phyloP scores from a whole-genome alignment of 2,113 vertebrate genomes.

The Ciconia stormi region DNA sequence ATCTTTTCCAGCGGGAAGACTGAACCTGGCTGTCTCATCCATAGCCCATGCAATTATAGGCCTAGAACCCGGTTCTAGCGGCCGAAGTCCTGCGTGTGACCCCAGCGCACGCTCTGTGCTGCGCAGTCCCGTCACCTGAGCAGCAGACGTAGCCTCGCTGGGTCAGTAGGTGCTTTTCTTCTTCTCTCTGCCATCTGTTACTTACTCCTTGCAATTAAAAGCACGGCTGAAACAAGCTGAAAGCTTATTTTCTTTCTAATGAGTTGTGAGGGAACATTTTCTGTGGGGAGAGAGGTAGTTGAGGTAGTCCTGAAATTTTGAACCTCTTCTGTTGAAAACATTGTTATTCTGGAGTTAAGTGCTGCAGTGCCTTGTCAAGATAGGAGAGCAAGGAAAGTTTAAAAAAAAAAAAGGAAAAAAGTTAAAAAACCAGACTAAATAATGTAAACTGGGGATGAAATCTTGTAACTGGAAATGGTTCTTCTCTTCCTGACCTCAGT shows the following conservation, averaged over 20 bases:
- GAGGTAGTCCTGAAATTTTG: background rate
- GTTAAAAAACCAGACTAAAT: background rate
- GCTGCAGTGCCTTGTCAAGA: background rate
- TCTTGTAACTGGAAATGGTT: background rate
- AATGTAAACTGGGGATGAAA: background rate
- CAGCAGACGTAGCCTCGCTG: slow-evolving; percentile 46
- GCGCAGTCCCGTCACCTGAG: slow-evolving; percentile 30
- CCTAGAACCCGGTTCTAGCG: background rate
- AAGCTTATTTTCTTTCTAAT: background rate
- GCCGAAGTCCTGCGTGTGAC: background rate
- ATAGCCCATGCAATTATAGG: background rate
- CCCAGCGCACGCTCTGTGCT: slow-evolving; percentile 5
- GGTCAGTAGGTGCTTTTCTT: slow-evolving; percentile 39
- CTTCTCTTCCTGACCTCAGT: background rate
- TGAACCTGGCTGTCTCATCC: background rate
- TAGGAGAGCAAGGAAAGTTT: background rate
- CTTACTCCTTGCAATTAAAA: slow-evolving; percentile 43
- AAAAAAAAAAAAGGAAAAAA: too few species aligned
- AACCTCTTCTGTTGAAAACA: background rate
- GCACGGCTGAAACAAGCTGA: background rate
- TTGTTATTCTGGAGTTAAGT: background rate
- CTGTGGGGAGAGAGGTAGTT: background rate
- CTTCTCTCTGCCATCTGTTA: slow-evolving; percentile 55
- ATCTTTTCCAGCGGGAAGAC: background rate
- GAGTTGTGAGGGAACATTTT: background rate